Evolutionary conservation across 1,140 invertebrate species (phyloP), one percentile per base, ranked within the genome.

Genomic region (Wiebesia pumilae): DNA sequence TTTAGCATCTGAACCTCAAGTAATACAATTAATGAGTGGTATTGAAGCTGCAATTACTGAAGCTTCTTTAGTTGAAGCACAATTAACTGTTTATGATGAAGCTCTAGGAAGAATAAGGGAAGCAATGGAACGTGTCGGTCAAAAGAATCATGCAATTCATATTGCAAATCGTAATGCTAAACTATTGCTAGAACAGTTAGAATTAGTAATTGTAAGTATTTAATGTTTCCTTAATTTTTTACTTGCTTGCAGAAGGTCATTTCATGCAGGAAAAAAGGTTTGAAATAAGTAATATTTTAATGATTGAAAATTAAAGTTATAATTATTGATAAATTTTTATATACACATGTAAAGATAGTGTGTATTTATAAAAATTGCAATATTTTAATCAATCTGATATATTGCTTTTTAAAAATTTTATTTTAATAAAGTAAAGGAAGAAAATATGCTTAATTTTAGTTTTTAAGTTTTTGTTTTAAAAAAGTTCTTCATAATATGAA

Each of bases 81-180:
- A 96, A 85, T 91, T 98, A 69, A 95, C 96, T 90, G 93, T 93
- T 65, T 98, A 98, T 91, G 97, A 98, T 92, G 96, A 97, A 89
- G 96, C 97, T 43, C 93, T 98, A 33, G 95, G 96, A 86, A 96
- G 97, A 92, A 97, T 98, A 10, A 95, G 97, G 88, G 97, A 97
- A 92, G 97, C 96, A 24, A 97, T 98, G 95, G 96, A 97, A 88
- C 97, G 97, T 90, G 98, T 99, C 94, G 98, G 98, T 88, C 97
- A 98, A 89, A 98, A 98, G 92, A 98, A 98, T 95, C 95, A 96
- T 10, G 95, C 97, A 88, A 97, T 98, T 90, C 96, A 98, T 92
- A 96, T 97, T 7, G 96, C 97, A 21, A 98, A 98, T 93, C 95
- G 95, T 86, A 99, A 99, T 92, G 97, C 98, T 90, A 95, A 96